Conservation (phyloP, 2,888 invertebrate genomes). For the Cheilosia scutellata region DNA sequence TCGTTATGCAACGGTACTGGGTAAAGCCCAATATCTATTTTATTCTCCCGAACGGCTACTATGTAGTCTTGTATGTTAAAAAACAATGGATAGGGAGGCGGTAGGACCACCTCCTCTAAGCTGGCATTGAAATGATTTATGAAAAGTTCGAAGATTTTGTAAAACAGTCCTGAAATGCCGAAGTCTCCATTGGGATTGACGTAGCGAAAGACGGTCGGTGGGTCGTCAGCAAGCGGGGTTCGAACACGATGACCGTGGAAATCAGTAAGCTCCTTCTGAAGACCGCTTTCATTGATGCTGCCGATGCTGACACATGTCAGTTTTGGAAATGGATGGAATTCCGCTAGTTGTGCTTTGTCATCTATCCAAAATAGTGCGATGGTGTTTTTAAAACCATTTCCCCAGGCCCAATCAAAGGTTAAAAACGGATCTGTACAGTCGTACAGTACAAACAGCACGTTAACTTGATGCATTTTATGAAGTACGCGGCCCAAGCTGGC, state of each 20-base stretch:
- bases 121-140: not conserved
- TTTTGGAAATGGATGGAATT: not conserved
- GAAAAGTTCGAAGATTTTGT: not conserved
- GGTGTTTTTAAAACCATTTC: not conserved
- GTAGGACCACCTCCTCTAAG: not conserved
- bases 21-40: not conserved
- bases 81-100: not conserved
- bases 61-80: not conserved
- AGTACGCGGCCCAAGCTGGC: not conserved
- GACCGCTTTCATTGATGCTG: not conserved
- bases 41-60: not conserved
- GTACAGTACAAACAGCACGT: not conserved
- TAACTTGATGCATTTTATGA: not conserved
- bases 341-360: not conserved
- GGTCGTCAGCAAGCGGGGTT: not conserved
- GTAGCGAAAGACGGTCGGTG: not conserved
- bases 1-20: not conserved
- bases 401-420: slow-evolving; percentile 4
- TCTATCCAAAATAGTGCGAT: not conserved
- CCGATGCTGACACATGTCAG: not conserved
- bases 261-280: not conserved
- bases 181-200: not conserved
- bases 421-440: not conserved
- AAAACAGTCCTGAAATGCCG: not conserved
- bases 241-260: not conserved